These are phyloP conservation scores for Augochlorella aurata DNA, from an alignment of 2,888 invertebrate species.

Conservation along the genomic window DNA sequence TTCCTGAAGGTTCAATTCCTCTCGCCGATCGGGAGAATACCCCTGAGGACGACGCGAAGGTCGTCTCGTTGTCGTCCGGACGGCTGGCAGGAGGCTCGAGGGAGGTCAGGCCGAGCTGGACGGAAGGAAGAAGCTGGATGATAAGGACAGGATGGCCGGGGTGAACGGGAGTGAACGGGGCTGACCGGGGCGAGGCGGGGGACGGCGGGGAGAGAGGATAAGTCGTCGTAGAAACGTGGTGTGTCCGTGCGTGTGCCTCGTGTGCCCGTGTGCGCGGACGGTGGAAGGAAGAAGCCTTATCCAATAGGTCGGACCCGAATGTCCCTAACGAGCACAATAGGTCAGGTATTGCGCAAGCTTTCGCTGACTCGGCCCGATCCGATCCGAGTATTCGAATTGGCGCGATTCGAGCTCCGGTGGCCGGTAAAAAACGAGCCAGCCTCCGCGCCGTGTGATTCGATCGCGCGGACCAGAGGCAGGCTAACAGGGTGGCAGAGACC, in stretches of 20 bases:
- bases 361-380: constrained; percentile 70
- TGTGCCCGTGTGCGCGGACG: neutral
- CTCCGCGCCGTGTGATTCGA: constrained; percentile 47
- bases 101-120: neutral
- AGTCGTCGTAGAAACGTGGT: constrained; percentile 31
- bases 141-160: constrained; percentile 55
- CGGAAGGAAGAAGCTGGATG: constrained; percentile 22
- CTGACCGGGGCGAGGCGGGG: neutral
- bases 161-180: neutral
- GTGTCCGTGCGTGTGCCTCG: too few relatives aligned
- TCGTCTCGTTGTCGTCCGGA: constrained; percentile 43
- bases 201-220: constrained; percentile 32
- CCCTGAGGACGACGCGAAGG: constrained; percentile 49
- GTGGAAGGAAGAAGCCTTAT: constrained; percentile 44
- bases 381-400: constrained; percentile 57
- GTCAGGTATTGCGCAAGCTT: constrained; percentile 75
- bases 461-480: constrained; percentile 14
- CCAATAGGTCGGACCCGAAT: constrained; percentile 68
- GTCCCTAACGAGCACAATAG: constrained; percentile 75
- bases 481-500: neutral
- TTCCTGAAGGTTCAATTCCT: constrained; percentile 66
- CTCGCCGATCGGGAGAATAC: constrained; percentile 63
- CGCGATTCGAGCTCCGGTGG: constrained; percentile 40
- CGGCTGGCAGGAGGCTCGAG: constrained; percentile 8
- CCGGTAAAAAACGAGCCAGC: constrained; percentile 53